These are phyloP conservation scores for Drosophila yooni DNA, from an alignment of 2,888 invertebrate species.

Conservation along the genomic window DNA sequence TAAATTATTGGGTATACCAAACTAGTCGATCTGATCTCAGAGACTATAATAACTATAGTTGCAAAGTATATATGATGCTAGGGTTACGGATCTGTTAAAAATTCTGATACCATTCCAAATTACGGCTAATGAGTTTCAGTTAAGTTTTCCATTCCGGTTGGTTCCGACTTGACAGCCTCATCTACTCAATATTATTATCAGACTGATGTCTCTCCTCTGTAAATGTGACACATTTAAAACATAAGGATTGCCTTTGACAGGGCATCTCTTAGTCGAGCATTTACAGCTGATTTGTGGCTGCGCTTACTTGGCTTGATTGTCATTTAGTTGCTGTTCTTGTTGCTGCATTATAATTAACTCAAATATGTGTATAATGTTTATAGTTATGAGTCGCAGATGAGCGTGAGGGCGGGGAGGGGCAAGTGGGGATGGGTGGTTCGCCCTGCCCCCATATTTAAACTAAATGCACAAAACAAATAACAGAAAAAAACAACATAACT, in stretches of 20 bases:
- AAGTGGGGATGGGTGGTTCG: not conserved
- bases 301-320: slow-evolving; percentile 11
- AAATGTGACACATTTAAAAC: too few relatives aligned
- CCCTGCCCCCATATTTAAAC: slow-evolving; percentile 64
- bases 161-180: not conserved
- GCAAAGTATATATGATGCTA: fast-evolving
- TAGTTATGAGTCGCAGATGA: slow-evolving; percentile 61
- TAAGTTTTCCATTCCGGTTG: not conserved
- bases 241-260: not conserved
- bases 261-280: not conserved
- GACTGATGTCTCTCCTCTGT: fast-evolving
- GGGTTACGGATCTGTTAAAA: too few relatives aligned
- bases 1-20: not conserved
- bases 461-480: slow-evolving; percentile 55
- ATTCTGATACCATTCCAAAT: too few relatives aligned
- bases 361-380: slow-evolving; percentile 78
- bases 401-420: slow-evolving; percentile 20
- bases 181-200: fast-evolving
- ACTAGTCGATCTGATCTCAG: not conserved
- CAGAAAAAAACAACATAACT: slow-evolving; percentile 4
- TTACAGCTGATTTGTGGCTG: not conserved
- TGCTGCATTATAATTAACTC: slow-evolving; percentile 75
- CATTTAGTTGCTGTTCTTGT: slow-evolving; percentile 24
- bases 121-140: not conserved
- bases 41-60: not conserved